A percentile compares a stretch with the other conserved stretches of the same genome.
Evolutionary conservation across 1,140 invertebrate species (phyloP).

Genomic region (Drosophila willistoni): DNA sequence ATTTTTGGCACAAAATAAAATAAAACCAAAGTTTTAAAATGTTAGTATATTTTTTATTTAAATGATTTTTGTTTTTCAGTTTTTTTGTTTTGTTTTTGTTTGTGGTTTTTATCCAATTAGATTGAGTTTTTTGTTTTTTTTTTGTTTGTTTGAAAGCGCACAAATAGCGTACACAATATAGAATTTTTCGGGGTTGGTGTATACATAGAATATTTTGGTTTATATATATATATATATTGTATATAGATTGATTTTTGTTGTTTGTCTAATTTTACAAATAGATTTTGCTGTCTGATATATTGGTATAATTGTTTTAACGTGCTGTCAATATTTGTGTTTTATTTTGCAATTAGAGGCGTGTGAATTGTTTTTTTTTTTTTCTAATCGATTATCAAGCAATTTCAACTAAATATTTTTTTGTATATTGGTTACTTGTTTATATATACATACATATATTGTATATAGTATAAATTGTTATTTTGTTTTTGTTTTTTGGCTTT

Average conservation of each 20-base stretch:
- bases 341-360: conserved; percentile 61
- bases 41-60: conserved; percentile 68
- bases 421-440: conserved; percentile 19
- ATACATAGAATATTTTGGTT: conserved; percentile 59
- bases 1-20: not conserved
- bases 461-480: conserved; percentile 51
- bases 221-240: conserved; percentile 47
- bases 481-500: conserved; percentile 71
- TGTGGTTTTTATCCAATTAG: conserved; percentile 63
- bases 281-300: conserved; percentile 61
- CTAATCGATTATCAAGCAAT: conserved; percentile 79
- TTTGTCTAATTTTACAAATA: conserved; percentile 53
- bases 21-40: conserved; percentile 29
- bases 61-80: conserved; percentile 39
- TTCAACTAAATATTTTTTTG: conserved; percentile 66
- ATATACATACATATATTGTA: conserved; percentile 49
- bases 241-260: conserved; percentile 25
- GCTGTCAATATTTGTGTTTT: conserved; percentile 31
- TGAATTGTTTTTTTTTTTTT: conserved; percentile 31
- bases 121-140: conserved; percentile 70
- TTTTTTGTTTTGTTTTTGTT: conserved; percentile 45
- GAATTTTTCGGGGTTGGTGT: conserved; percentile 37
- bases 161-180: conserved; percentile 69
- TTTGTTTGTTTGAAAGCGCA: conserved; percentile 68
- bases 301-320: conserved; percentile 50